Percentiles rank a stretch among this genome's conserved stretches.
Evolutionary conservation across 2,888 invertebrate species (phyloP).

Genomic region (Clivina fossor): DNA sequence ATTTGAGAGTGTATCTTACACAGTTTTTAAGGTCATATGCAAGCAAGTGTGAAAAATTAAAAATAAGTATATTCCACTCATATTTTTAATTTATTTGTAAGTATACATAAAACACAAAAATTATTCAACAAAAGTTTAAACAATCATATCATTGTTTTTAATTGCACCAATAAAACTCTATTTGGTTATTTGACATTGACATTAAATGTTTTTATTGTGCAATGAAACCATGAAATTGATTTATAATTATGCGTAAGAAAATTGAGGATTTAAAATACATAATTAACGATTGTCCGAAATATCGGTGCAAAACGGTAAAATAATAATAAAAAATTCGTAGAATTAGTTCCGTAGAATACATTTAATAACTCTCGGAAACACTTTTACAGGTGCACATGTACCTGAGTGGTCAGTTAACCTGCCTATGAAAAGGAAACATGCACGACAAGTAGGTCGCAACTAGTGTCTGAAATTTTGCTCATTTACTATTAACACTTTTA

Average conservation of each 20-base stretch:
- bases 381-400: slow-evolving; percentile 28
- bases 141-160: no score
- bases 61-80: background rate
- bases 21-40: slow-evolving; percentile 12
- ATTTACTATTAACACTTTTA: slow-evolving; percentile 12
- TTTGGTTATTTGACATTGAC: no score
- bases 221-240: no score
- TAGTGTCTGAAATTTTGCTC: slow-evolving; percentile 18
- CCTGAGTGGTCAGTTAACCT: slow-evolving; percentile 18
- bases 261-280: no score
- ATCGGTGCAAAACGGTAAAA: no score
- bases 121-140: no score
- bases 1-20: no score
- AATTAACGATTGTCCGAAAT: no score
- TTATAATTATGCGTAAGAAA: no score
- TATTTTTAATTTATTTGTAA: slow-evolving; percentile 1
- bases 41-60: slow-evolving; percentile 7
- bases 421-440: slow-evolving; percentile 14
- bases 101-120: no score
- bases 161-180: no score
- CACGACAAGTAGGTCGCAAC: slow-evolving; percentile 32
- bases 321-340: slow-evolving; percentile 7
- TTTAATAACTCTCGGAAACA: slow-evolving; percentile 14
- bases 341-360: background rate
- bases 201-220: no score